phyloP scores from a whole-genome alignment of 2,888 invertebrate genomes.

The Habrosyne pyritoides region DNA sequence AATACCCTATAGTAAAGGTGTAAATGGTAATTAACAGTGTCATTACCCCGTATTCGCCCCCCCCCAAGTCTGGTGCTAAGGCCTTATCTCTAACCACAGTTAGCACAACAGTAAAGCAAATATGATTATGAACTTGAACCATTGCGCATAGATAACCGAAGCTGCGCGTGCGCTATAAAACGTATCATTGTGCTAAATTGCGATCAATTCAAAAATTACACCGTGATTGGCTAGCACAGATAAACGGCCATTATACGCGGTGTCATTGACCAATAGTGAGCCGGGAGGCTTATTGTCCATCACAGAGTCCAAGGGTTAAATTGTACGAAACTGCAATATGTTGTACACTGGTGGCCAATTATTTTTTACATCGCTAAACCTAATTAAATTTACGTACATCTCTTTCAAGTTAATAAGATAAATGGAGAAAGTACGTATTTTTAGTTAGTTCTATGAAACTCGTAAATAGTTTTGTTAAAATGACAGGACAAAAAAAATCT shows the following conservation, averaged over 20 bases:
- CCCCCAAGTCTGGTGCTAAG: background rate
- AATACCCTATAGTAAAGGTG: too few species aligned
- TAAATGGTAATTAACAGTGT: background rate
- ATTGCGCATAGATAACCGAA: background rate
- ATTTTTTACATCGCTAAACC: background rate
- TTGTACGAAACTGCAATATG: constrained; percentile 23
- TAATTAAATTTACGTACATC: too few species aligned
- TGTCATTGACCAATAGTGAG: constrained; percentile 31
- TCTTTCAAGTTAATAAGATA: too few species aligned
- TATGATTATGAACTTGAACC: background rate
- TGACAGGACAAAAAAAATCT: too few species aligned
- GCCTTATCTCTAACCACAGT: background rate
- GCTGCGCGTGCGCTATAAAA: constrained; percentile 17
- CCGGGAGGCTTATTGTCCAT: constrained; percentile 16
- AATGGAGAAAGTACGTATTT: too few species aligned
- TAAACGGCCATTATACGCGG: constrained; percentile 13
- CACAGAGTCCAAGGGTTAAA: constrained; percentile 26
- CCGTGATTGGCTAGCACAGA: constrained; percentile 30
- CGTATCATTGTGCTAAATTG: constrained; percentile 41
- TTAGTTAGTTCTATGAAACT: too few species aligned
- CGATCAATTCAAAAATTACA: constrained; percentile 33
- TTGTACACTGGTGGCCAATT: constrained; percentile 9
- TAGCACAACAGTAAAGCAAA: background rate
- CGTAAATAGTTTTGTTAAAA: too few species aligned
- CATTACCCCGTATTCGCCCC: background rate